Evolutionary conservation across 2,888 invertebrate species (phyloP).

Genomic region (Noctua pronuba): DNA sequence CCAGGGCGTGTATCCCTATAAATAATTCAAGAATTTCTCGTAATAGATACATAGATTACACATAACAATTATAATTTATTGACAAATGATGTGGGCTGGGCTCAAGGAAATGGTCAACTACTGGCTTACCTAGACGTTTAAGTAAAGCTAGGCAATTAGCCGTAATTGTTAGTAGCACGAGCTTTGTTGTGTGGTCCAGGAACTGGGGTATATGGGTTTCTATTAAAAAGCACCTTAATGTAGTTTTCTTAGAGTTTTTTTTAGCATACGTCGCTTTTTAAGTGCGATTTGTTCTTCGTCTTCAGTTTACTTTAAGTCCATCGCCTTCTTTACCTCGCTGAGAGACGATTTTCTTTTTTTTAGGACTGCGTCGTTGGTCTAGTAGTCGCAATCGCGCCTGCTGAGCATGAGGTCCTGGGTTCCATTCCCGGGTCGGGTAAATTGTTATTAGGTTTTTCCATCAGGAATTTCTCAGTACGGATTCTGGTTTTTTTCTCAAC

Average conservation of each 20-base stretch:
- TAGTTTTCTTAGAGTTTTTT: background rate
- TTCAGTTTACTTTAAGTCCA: too few relatives aligned
- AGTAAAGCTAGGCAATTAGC: constrained; percentile 7
- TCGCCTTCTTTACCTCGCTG: too few relatives aligned
- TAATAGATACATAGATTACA: constrained; percentile 33
- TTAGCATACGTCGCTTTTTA: too few relatives aligned
- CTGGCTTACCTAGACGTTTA: background rate
- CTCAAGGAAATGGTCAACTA: constrained; percentile 34
- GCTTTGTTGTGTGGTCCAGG: constrained; percentile 17
- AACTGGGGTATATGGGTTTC: background rate
- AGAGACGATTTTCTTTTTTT: too few relatives aligned
- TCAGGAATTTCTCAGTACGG: too few relatives aligned
- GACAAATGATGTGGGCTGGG: constrained; percentile 30
- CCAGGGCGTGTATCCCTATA: constrained; percentile 38
- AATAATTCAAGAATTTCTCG: constrained; percentile 46
- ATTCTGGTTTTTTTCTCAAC: too few relatives aligned
- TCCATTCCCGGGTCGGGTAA: too few relatives aligned
- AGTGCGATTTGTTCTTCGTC: too few relatives aligned
- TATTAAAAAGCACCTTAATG: background rate
- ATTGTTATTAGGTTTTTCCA: too few relatives aligned
- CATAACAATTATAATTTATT: constrained; percentile 39
- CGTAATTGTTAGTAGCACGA: constrained; percentile 10
- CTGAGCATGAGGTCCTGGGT: too few relatives aligned
- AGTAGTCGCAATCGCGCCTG: too few relatives aligned
- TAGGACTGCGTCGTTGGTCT: too few relatives aligned